Conservation (phyloP, 2,888 invertebrate species). For the Odontomyia ornata region DNA sequence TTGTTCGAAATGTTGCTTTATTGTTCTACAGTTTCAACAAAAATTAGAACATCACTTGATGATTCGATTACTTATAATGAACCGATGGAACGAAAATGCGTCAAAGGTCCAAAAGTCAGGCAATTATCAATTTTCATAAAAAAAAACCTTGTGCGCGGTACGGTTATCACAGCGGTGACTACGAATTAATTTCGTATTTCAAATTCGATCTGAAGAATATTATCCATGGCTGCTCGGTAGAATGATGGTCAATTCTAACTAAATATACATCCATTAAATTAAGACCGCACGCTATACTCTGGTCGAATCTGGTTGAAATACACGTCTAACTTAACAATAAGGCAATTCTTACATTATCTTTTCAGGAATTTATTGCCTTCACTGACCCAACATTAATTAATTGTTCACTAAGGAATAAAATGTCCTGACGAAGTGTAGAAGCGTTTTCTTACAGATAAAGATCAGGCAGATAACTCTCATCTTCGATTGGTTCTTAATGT, state of each 20-base stretch:
- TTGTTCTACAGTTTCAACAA: no score
- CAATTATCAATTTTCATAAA: no score
- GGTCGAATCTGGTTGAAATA: no score
- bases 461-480: constrained; percentile 53
- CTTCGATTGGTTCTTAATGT: constrained; percentile 49
- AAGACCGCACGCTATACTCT: not conserved
- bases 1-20: no score
- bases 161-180: no score
- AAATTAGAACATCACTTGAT: no score
- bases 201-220: not conserved
- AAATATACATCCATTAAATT: not conserved
- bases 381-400: not conserved
- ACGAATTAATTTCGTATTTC: not conserved
- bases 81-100: no score
- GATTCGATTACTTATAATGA: no score
- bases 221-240: not conserved
- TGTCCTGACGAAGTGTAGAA: not conserved
- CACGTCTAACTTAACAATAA: not conserved
- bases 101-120: no score
- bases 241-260: not conserved
- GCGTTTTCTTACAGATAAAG: constrained; percentile 52
- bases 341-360: not conserved
- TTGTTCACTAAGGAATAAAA: not conserved
- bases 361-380: not conserved
- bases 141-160: no score